Base-by-base conservation (phyloP, 2,888 invertebrate species). In the Acholoe squamosa region DNA sequence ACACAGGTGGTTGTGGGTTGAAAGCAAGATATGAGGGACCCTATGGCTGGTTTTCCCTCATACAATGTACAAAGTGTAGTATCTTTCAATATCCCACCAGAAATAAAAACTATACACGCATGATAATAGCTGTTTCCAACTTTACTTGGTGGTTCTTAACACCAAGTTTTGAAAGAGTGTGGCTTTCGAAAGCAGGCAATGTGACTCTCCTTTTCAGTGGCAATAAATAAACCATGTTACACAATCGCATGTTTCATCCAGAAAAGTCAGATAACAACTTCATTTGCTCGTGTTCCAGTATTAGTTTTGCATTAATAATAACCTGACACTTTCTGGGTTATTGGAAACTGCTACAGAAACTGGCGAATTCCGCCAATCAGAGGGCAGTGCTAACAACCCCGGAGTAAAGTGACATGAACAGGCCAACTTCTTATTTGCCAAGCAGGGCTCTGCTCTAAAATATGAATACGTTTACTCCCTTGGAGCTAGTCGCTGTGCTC, bases 231-330 rank as follows among this genome's bases (percentile, higher is more conserved):
- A 61, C 19, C 14, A 61, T n/a, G n/a, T n/a, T 61, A 3, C 61
- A 61, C 61, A 61, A 43, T 61, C 61, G 61, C 61, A 61, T 61
- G 61, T 61, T 14, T 1, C 19, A 3, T 3, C 61, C 19, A n/a
- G 61, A n/a, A 61, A n/a, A 61, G 22, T n/a, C n/a, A 3, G 76
- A n/a, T 25, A 76, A 76, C 25, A n/a, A 76, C 5, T 76, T 76
- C 76, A 5, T 76, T 76, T 76, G 76, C 31, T 76, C 76, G 76
- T 76, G 76, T 28, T 16, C 76, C 76, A 76, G 76, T 76, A 76
- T 76, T 76, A 76, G 28, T 76, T 76, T 31, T 76, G 76, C 76
- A 76, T 76, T 7, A 76, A 76, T 76, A 28, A 76, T 76, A 76
- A 76, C 25, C 76, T n/a, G 28, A 19, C 31, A 76, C 76, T 76